A percentile compares a stretch with the other conserved stretches of the same genome.
phyloP scores from a whole-genome alignment of 2,113 vertebrate species.

The Elaphurus davidianus region DNA sequence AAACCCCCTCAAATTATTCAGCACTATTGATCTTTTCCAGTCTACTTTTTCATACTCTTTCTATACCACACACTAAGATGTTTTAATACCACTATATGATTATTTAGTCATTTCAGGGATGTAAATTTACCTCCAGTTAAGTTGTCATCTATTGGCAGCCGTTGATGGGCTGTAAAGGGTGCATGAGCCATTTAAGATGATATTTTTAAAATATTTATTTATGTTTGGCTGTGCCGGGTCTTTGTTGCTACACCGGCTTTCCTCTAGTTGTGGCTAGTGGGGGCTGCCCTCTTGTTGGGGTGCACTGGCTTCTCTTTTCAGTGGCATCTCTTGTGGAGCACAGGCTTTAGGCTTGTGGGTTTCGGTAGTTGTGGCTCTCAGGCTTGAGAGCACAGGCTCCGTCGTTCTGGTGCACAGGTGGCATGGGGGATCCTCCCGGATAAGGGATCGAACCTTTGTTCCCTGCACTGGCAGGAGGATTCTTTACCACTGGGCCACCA shows the following conservation, averaged over 20 bases:
- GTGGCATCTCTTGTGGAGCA: neutral
- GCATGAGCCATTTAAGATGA: neutral
- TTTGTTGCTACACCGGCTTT: neutral
- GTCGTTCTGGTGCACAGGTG: neutral
- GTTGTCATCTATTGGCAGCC: neutral
- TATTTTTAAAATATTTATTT: neutral
- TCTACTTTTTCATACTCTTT: neutral
- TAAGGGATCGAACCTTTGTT: neutral
- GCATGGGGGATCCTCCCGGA: neutral
- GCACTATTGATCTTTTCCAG: neutral
- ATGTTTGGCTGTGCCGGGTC: neutral
- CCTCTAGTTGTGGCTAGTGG: neutral
- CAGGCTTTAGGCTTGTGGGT: neutral
- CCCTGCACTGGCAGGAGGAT: neutral
- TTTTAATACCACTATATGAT: neutral
- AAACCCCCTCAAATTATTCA: neutral
- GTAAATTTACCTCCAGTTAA: neutral
- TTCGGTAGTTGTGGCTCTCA: neutral
- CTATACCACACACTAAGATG: neutral
- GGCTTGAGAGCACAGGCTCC: neutral
- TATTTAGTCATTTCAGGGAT: neutral
- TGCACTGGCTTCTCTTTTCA: neutral
- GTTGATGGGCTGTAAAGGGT: neutral
- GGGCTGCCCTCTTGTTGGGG: neutral
- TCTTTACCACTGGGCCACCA: neutral